Percentiles rank a stretch among this genome's conserved stretches.
Conservation (phyloP, 2,888 invertebrate species). For the Noctua janthina region DNA sequence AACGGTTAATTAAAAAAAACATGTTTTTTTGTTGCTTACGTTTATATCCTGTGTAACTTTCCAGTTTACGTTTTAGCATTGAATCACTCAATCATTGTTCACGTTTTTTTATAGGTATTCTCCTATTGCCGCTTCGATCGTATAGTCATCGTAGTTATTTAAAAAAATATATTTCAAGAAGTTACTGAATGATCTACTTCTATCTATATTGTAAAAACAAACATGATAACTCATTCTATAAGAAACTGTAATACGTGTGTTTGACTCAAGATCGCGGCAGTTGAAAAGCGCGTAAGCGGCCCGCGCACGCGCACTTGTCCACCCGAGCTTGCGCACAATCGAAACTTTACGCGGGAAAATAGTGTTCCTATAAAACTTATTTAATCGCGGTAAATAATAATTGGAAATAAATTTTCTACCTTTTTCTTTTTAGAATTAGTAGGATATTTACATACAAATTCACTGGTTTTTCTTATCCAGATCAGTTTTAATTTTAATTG, state of each 20-base stretch:
- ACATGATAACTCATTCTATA: constrained; percentile 35
- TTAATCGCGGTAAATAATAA: constrained; percentile 70
- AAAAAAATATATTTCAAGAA: not conserved
- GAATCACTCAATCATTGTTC: not conserved
- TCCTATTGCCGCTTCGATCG: not conserved
- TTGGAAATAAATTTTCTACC: not conserved
- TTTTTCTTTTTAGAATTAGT: not conserved
- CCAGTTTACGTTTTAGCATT: not conserved
- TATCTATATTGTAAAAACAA: not conserved
- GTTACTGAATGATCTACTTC: not conserved
- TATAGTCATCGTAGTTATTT: not conserved
- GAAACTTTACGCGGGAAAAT: constrained; percentile 71
- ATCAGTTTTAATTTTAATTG: not conserved
- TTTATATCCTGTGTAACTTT: not conserved
- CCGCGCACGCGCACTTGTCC: constrained; percentile 82
- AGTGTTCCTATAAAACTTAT: constrained; percentile 44
- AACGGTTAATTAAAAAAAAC: not conserved
- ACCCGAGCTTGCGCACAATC: constrained; percentile 58
- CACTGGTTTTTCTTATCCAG: not conserved
- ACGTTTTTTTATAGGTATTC: not conserved
- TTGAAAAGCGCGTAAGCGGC: constrained; percentile 81
- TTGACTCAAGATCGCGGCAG: constrained; percentile 63
- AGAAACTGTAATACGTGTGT: constrained; percentile 33
- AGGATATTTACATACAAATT: not conserved
- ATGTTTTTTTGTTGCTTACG: not conserved